Percentiles rank a stretch among this genome's conserved stretches.
phyloP scores from a whole-genome alignment of 2,888 invertebrate genomes.

The Dasysyrphus albostriatus region DNA sequence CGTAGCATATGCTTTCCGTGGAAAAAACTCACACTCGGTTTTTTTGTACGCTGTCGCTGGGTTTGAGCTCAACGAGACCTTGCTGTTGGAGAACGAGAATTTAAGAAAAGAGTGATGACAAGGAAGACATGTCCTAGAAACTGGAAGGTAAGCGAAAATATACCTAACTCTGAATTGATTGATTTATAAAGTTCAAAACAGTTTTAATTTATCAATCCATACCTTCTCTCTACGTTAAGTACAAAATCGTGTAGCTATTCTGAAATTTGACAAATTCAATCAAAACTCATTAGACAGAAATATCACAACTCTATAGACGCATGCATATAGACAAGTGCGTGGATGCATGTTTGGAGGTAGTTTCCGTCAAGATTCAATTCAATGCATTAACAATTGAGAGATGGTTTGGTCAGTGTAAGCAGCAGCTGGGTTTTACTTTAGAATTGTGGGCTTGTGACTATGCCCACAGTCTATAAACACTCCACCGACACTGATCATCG shows the following conservation, averaged over 20 bases:
- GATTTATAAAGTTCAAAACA: no score
- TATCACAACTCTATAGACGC: no score
- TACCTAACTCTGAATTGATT: no score
- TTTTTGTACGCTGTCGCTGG: no score
- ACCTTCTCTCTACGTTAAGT: not conserved
- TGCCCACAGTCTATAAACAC: not conserved
- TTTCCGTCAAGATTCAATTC: slow-evolving; percentile 26
- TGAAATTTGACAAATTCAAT: slow-evolving; percentile 15
- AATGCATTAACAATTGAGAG: slow-evolving; percentile 17
- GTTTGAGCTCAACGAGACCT: no score
- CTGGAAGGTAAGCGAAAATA: no score
- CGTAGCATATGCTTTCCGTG: no score
- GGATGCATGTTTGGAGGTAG: slow-evolving; percentile 31
- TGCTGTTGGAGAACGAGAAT: no score
- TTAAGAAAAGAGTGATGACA: no score
- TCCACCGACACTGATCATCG: slow-evolving; percentile 32
- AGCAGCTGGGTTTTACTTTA: not conserved
- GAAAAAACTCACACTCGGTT: no score
- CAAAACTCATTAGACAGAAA: not conserved
- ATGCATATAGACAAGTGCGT: not conserved
- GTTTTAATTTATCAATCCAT: not conserved
- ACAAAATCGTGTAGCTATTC: not conserved
- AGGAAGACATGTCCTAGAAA: no score
- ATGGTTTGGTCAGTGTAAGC: slow-evolving; percentile 11
- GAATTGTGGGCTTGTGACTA: not conserved